Base-by-base conservation (phyloP, 1,140 invertebrate genomes). In the Whitmania pigra region DNA sequence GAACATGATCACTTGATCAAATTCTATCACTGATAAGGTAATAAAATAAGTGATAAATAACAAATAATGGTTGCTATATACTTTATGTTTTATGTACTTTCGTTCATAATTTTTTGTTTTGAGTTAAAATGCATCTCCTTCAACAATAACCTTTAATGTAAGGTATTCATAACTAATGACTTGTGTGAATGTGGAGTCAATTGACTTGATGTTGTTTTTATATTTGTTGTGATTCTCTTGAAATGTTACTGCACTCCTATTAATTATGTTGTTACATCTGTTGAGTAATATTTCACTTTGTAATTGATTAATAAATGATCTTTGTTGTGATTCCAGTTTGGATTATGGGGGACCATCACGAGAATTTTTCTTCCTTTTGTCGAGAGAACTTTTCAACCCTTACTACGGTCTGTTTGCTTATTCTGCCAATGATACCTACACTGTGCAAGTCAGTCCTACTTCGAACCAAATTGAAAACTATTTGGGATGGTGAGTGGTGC, bases 401-500 rank as follows among this genome's bases (percentile, higher is more conserved):
- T 97, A 97, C 81, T 97, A 97, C 78, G 94, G 94, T 6, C 86
- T 98, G 25, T 98, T 97, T 83, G 95, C 97, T 84, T 98, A 97
- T 82, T 95, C 93, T 0, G 93, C 94, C 22, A 95, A 95, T 82
- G 93, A 97, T 78, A 94, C 93, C 22, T 97, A 97, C 80, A 97
- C 94, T 2, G 94, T 98, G n/a, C 94, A 97, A 85, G 90, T 98
- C 73, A 96, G 93, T 53, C 93, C 94, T 0, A 90, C 97, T 89
- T 97, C 93, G 15, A 90, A 91, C 0, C 96, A 97, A 80, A 93
- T 97, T 22, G 94, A 98, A 78, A 94, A 97, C 80, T 90, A 93
- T 79, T 91, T 94, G 76, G 93, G 97, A 81, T 98, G 94, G 94
- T 89, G 75, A 17, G 67, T 22, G 9, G 2, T 49, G 43, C 43